Percentiles rank a stretch among this genome's conserved stretches.
phyloP scores from a whole-genome alignment of 2,888 invertebrate genomes.

The Sesamia inferens region DNA sequence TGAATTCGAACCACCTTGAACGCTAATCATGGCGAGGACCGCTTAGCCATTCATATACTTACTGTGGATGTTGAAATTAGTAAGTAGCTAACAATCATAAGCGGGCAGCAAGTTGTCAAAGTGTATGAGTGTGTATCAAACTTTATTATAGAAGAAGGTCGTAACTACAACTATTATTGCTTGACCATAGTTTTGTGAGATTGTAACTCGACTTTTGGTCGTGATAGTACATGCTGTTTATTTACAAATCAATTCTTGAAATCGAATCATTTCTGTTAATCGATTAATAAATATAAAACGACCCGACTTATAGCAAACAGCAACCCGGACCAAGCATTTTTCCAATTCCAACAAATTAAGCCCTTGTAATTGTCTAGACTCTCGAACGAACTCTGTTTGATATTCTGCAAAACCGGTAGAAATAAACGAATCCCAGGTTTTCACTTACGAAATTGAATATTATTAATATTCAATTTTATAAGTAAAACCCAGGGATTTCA shows the following conservation, averaged over 20 bases:
- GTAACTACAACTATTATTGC: no score
- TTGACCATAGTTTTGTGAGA: no score
- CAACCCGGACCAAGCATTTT: conserved; percentile 8
- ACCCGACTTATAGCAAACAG: background rate
- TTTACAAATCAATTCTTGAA: background rate
- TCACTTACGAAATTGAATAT: no score
- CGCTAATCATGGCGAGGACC: no score
- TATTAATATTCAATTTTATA: conserved; percentile 71
- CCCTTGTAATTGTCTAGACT: conserved; percentile 26
- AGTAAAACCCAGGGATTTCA: conserved; percentile 70
- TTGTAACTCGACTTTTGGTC: no score
- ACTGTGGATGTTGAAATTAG: no score
- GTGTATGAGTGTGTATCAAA: no score
- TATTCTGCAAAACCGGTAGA: conserved; percentile 43
- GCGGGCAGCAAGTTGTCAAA: no score
- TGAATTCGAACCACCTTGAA: no score
- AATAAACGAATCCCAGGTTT: conserved; percentile 47
- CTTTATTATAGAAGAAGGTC: no score
- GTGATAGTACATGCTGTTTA: background rate
- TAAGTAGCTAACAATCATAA: no score
- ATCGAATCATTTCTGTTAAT: background rate
- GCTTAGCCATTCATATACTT: no score
- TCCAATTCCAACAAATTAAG: conserved; percentile 29
- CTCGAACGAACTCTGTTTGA: conserved; percentile 24
- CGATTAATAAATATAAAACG: background rate